Conservation (phyloP, 92 coral and sea anemone genomes). For the Anthopleura xanthogrammica region DNA sequence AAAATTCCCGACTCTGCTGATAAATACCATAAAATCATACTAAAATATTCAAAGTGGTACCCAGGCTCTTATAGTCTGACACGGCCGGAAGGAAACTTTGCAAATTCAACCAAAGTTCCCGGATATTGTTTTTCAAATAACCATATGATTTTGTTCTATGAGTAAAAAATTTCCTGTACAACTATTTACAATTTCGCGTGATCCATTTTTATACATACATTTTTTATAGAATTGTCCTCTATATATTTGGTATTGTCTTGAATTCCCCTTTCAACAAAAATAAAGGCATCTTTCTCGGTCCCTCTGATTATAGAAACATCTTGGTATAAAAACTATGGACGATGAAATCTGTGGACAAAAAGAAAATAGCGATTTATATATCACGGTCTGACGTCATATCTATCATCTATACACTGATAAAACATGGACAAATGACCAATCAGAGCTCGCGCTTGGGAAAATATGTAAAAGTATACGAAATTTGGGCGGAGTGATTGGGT, state of each 20-base stretch:
- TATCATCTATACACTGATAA: too few species aligned
- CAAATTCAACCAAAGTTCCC: not conserved
- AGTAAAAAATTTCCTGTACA: conserved; percentile 35
- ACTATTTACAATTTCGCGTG: conserved; percentile 31
- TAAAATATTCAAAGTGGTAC: not conserved
- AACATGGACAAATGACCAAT: too few species aligned
- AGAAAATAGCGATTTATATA: not conserved
- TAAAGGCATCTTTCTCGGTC: conserved; percentile 20
- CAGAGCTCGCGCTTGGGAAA: too few species aligned
- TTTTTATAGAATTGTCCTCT: conserved; percentile 19
- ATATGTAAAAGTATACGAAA: too few species aligned
- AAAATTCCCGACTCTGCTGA: too few species aligned
- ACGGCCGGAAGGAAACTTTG: not conserved
- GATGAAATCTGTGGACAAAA: conserved; percentile 74
- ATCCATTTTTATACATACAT: conserved; percentile 23
- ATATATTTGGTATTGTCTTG: conserved; percentile 9
- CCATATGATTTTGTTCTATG: not conserved
- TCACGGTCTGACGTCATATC: too few species aligned
- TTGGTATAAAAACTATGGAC: conserved; percentile 69
- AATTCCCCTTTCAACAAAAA: conserved; percentile 26
- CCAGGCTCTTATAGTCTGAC: not conserved
- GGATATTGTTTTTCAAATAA: not conserved
- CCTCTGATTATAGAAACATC: conserved; percentile 13
- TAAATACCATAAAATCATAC: not conserved
- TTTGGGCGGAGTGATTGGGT: not conserved